phyloP scores from a whole-genome alignment of 2,888 invertebrate species.

The Zelleria hepariella region DNA sequence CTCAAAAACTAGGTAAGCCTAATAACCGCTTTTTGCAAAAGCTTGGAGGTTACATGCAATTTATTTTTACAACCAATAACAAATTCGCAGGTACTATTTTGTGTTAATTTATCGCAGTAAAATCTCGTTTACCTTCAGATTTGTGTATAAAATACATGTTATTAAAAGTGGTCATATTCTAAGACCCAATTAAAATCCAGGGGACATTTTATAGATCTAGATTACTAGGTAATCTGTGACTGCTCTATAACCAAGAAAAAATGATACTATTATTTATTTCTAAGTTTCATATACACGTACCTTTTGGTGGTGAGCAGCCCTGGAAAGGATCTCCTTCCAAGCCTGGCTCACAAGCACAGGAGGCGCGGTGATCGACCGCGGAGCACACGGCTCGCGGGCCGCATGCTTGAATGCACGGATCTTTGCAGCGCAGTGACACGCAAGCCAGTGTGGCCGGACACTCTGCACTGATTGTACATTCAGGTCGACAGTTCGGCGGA shows the following conservation, averaged over 20 bases:
- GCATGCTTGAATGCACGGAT: conserved; percentile 79
- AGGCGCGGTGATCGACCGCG: conserved; percentile 76
- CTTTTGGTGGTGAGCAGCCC: conserved; percentile 58
- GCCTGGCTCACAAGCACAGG: conserved; percentile 74
- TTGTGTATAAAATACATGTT: background rate
- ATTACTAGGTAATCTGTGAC: background rate
- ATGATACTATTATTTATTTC: background rate
- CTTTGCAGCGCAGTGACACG: conserved; percentile 73
- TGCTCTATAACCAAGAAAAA: background rate
- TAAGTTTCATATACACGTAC: conserved; percentile 27
- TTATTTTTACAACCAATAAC: conserved; percentile 8
- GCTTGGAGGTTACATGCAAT: conserved; percentile 59
- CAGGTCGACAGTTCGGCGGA: conserved; percentile 78
- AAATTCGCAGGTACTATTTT: conserved; percentile 41
- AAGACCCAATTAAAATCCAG: background rate
- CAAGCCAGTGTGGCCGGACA: conserved; percentile 78
- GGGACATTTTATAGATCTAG: background rate
- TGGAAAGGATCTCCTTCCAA: conserved; percentile 77
- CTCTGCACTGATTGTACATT: conserved; percentile 78
- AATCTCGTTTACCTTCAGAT: background rate
- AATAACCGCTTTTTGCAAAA: conserved; percentile 63
- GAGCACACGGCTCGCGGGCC: conserved; percentile 71
- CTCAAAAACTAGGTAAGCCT: conserved; percentile 59
- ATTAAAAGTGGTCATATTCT: background rate
- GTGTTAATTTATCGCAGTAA: conserved; percentile 10